Evolutionary conservation across 2,113 vertebrate genomes (phyloP), one percentile per base, ranked within the genome.

Genomic region (Cyanocitta stelleri): DNA sequence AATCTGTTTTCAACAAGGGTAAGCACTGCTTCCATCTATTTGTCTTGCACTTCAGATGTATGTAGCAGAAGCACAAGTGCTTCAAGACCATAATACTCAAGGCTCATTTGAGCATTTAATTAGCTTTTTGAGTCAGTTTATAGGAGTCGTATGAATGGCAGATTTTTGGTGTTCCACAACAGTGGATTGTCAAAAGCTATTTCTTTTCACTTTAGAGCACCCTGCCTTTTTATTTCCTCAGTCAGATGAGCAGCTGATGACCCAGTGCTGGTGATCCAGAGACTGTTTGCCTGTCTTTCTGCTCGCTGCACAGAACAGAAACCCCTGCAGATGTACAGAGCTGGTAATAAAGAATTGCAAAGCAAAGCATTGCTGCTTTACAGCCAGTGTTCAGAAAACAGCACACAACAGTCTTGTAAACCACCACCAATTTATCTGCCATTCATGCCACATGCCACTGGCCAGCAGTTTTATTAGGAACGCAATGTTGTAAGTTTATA

Each of bases 201-300:
- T 95, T 71, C 80, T 95, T 95, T 91, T 87, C 84, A 63, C 46
- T 96, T 92, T 89, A 77, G 49, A 92, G 48, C 68, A 81, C 52
- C 33, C 59, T 66, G 85, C 51, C 63, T 87, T 94, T 94, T 95
- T 88, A 92, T 93, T 93, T 97, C 52, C 59, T 92, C 91, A 73
- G 85, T 92, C 79, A 81, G 63, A 90, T 51, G 59, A 94, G 59
- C 92, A 94, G 88, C 85, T 88, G 90, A 95, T 93, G 78, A 93
- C 43, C 76, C 82, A 86, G n/a, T 44, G 67, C 35, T 9, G 7
- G 44, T 43, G 55, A 90, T 79, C 43, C 82, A 89, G 61, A 82
- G 48, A 56, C n/a, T 56, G 43, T 59, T 46, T 55, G 8, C n/a
- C 78, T 87, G 35, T 49, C 63, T 90, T 48, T 87, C 39, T 39